phyloP scores from a whole-genome alignment of 1,140 invertebrate genomes.

The Lasioglossum albipes region DNA sequence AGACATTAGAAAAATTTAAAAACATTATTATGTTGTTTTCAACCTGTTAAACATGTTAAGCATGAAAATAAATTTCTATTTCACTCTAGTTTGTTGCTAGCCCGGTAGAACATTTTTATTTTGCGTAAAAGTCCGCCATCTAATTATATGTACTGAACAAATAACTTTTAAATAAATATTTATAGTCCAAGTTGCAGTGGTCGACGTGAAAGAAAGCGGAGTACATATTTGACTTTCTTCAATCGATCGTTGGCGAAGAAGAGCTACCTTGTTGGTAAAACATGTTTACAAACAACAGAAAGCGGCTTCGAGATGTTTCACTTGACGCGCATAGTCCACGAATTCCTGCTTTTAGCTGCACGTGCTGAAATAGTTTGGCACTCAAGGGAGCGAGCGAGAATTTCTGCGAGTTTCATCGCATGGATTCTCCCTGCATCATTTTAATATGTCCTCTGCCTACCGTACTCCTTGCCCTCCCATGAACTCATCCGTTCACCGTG shows the following conservation, averaged over 20 bases:
- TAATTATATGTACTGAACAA: too few relatives aligned
- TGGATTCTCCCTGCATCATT: constrained; percentile 69
- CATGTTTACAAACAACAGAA: constrained; percentile 41
- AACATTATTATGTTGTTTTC: too few relatives aligned
- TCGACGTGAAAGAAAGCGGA: too few relatives aligned
- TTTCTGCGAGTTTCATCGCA: constrained; percentile 51
- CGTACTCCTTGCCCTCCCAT: constrained; percentile 69
- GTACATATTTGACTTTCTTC: background rate
- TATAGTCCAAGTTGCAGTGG: too few relatives aligned
- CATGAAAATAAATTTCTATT: too few relatives aligned
- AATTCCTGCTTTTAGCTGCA: constrained; percentile 58
- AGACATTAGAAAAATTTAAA: too few relatives aligned
- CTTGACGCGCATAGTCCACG: constrained; percentile 42
- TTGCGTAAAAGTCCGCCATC: too few relatives aligned
- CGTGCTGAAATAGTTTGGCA: constrained; percentile 76
- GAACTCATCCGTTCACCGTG: constrained; percentile 71
- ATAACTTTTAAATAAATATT: too few relatives aligned
- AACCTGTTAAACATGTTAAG: too few relatives aligned
- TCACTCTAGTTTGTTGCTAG: too few relatives aligned
- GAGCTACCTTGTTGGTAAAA: background rate
- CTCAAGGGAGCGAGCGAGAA: constrained; percentile 49
- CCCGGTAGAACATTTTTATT: too few relatives aligned
- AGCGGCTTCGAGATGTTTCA: constrained; percentile 40
- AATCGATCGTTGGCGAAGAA: background rate
- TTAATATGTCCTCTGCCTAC: constrained; percentile 78